phyloP scores from a whole-genome alignment of 2,888 invertebrate genomes.

The Brachylomia viminalis region DNA sequence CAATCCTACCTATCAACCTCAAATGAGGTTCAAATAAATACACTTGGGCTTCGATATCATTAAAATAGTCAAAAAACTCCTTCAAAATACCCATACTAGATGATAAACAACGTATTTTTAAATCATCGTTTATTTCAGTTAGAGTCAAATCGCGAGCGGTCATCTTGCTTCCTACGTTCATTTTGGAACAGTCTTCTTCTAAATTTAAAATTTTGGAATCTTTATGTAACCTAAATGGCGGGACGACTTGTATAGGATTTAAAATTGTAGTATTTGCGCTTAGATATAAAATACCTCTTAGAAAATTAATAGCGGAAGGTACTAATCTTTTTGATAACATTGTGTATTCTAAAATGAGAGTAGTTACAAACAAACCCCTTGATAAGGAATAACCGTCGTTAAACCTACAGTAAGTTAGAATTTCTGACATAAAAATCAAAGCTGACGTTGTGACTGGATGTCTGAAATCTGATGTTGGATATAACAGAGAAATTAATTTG shows the following conservation, averaged over 20 bases:
- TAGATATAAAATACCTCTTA: slow-evolving; percentile 94
- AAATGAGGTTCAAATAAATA: slow-evolving; percentile 90
- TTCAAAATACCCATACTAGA: slow-evolving; percentile 90
- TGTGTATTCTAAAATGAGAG: slow-evolving; percentile 95
- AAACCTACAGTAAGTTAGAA: slow-evolving; percentile 92
- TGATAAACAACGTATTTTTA: slow-evolving; percentile 91
- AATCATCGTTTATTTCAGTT: slow-evolving; percentile 90
- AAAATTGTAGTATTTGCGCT: slow-evolving; percentile 91
- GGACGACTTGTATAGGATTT: slow-evolving; percentile 91
- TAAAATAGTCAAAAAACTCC: slow-evolving; percentile 90
- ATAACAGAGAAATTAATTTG: slow-evolving; percentile 95
- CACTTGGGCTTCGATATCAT: slow-evolving; percentile 82
- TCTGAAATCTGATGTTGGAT: slow-evolving; percentile 97
- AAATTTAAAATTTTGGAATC: slow-evolving; percentile 91
- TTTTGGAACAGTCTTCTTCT: slow-evolving; percentile 85
- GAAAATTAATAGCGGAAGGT: slow-evolving; percentile 95
- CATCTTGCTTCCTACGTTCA: slow-evolving; percentile 84
- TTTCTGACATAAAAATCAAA: slow-evolving; percentile 95
- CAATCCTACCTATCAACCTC: slow-evolving; percentile 89
- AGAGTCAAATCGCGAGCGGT: slow-evolving; percentile 90
- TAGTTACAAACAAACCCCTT: slow-evolving; percentile 94
- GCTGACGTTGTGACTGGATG: slow-evolving; percentile 97
- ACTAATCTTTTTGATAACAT: slow-evolving; percentile 94
- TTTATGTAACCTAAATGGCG: slow-evolving; percentile 92
- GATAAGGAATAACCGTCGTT: slow-evolving; percentile 92